Conservation (phyloP, 2,888 invertebrate genomes). For the Oscheius sp. region DNA sequence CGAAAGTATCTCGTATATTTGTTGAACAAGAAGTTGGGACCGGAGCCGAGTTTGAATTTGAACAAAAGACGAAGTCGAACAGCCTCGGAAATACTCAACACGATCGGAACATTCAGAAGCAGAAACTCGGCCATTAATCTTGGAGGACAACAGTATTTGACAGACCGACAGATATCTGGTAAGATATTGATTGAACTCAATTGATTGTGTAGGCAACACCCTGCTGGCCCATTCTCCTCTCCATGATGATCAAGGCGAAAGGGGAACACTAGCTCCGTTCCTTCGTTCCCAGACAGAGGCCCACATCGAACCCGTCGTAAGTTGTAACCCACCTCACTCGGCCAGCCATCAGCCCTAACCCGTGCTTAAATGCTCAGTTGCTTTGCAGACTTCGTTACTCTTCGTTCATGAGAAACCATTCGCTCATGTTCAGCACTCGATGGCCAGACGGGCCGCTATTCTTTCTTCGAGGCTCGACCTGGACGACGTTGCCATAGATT, state of each 20-base stretch:
- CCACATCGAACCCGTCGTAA: slow-evolving; percentile 27
- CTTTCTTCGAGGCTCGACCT: slow-evolving; percentile 63
- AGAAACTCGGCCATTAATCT: slow-evolving; percentile 13
- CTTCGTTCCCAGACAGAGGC: slow-evolving; percentile 48
- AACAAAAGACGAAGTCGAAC: slow-evolving; percentile 50
- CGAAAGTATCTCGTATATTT: slow-evolving; percentile 70
- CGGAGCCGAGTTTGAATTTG: slow-evolving; percentile 58
- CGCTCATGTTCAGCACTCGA: slow-evolving; percentile 46
- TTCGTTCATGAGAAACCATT: slow-evolving; percentile 22
- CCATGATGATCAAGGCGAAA: slow-evolving; percentile 57
- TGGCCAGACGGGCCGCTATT: slow-evolving; percentile 54
- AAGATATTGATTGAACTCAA: background rate
- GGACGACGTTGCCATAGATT: slow-evolving; percentile 82
- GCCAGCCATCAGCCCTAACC: background rate
- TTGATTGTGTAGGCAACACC: slow-evolving; percentile 40
- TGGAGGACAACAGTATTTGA: slow-evolving; percentile 44
- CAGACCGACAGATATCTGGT: slow-evolving; percentile 63
- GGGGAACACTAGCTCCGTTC: slow-evolving; percentile 51
- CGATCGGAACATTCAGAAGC: slow-evolving; percentile 39
- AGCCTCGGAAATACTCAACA: slow-evolving; percentile 62
- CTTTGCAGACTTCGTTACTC: slow-evolving; percentile 18
- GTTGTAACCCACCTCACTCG: no score
- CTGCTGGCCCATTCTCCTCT: slow-evolving; percentile 63
- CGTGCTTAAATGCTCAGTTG: slow-evolving; percentile 1
- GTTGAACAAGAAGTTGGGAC: slow-evolving; percentile 62